A percentile compares a stretch with the other conserved stretches of the same genome.
phyloP scores from a whole-genome alignment of 1,140 invertebrate genomes.

The Anastrepha ludens region DNA sequence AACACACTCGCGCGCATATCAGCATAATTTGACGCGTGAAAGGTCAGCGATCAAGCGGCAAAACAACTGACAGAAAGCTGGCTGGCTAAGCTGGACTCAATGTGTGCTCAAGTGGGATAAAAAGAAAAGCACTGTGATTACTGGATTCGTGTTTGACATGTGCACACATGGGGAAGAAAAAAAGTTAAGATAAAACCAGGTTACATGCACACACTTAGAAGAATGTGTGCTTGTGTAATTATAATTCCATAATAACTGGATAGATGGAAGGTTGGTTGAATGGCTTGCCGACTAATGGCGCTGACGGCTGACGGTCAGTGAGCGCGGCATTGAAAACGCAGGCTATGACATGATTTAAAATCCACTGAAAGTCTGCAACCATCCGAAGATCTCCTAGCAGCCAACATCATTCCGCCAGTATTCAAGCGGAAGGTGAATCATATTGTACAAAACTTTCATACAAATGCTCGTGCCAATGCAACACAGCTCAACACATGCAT shows the following conservation, averaged over 20 bases:
- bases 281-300: not conserved
- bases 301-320: not conserved
- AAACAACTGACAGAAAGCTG: not conserved
- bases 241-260: not conserved
- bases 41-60: constrained; percentile 37
- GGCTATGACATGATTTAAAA: not conserved
- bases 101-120: constrained; percentile 31
- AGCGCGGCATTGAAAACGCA: not conserved
- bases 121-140: constrained; percentile 34
- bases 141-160: constrained; percentile 9
- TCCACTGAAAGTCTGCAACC: not conserved
- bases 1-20: not conserved
- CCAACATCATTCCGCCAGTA: not conserved
- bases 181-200: constrained; percentile 2
- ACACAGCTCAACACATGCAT: too few relatives aligned
- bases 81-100: not conserved
- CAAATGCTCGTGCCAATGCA: too few relatives aligned
- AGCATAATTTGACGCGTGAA: constrained; percentile 37
- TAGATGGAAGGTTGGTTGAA: constrained; percentile 1
- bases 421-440: not conserved
- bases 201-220: not conserved
- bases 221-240: not conserved
- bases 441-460: not conserved
- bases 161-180: not conserved
- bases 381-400: not conserved